Conservation (phyloP, 2,797 vertebrate genomes). For the Sorex maritimensis region DNA sequence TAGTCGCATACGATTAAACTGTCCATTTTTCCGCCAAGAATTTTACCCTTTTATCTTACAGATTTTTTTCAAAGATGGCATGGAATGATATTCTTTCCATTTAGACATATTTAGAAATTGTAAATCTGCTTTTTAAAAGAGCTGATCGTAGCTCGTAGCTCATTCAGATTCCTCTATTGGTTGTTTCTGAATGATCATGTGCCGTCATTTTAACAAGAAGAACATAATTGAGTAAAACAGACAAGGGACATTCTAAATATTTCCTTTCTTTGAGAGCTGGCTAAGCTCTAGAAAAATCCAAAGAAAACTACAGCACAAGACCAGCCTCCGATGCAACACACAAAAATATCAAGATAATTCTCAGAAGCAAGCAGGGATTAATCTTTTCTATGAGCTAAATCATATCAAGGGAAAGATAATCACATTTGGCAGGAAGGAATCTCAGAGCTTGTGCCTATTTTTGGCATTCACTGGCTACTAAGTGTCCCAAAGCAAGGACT, state of each 20-base stretch:
- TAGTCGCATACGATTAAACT: constrained; percentile 15
- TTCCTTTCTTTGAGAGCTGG: constrained; percentile 28
- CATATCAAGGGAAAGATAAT: constrained; percentile 22
- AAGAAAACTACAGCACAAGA: background rate
- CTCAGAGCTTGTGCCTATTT: background rate
- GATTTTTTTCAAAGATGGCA: constrained; percentile 45
- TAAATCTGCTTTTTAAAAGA: constrained; percentile 62
- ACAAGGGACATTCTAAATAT: constrained; percentile 52
- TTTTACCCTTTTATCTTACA: constrained; percentile 74
- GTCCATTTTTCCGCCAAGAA: constrained; percentile 38
- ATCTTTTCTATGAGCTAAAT: constrained; percentile 46
- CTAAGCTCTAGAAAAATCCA: constrained; percentile 51
- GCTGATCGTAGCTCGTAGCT: constrained; percentile 24
- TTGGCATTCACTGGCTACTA: background rate
- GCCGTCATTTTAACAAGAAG: constrained; percentile 52
- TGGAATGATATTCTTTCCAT: constrained; percentile 60
- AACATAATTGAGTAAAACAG: constrained; percentile 55
- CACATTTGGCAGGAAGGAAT: background rate
- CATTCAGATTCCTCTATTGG: constrained; percentile 57
- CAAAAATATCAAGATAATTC: constrained; percentile 25
- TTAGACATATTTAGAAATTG: constrained; percentile 65
- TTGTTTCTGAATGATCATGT: background rate
- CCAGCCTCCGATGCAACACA: background rate
- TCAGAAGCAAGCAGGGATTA: background rate
- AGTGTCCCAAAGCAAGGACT: background rate